Base-by-base conservation (phyloP, 2,797 vertebrate species). In the Cyprinella venusta region DNA sequence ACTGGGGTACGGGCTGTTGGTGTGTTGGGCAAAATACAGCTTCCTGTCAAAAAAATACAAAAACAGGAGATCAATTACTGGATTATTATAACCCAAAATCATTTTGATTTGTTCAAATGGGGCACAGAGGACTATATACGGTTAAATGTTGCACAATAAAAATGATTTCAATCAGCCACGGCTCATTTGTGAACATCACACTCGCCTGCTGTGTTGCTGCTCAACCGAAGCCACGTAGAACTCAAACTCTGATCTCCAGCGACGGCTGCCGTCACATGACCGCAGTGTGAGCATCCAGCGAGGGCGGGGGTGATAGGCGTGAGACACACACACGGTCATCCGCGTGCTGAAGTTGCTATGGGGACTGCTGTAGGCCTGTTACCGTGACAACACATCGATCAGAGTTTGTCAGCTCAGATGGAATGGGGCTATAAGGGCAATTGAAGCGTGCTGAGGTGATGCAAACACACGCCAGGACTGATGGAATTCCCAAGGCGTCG, bases 241-340 rank as follows among this genome's bases (percentile, higher is more conserved):
- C 87, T 95, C 97, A 94, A 99, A 99, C 92, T 99, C 96, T 30
- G 95, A 90, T 88, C 90, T 94, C 98, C 97, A 99, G 90, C 97
- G 96, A 68, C 95, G 95, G 87, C 85, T 96, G 85, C 90, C 88
- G 74, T 99, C 97, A 77, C 98, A 99, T 79, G 93, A 94, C 90
- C 94, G 90, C 75, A 94, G 92, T 72, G 97, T 99, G 93, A 99
- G 93, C 97, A 99, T 98, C 97, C 97, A 99, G 92, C 96, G 96
- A 90, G 96, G 94, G 93, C 96, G 95, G 79, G 96, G 96, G 91
- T 95, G 96, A 94, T 97, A 97, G 92, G 95, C 96, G 93, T 94
- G 96, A 93, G 97, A 98, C 93, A 97, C 95, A 92, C 98, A 99
- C 96, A 97, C 97, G 77, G 96, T 97, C 95, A 99, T 96, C 94